phyloP scores from a whole-genome alignment of 2,797 vertebrate species.

The Sebastes melanostomus region DNA sequence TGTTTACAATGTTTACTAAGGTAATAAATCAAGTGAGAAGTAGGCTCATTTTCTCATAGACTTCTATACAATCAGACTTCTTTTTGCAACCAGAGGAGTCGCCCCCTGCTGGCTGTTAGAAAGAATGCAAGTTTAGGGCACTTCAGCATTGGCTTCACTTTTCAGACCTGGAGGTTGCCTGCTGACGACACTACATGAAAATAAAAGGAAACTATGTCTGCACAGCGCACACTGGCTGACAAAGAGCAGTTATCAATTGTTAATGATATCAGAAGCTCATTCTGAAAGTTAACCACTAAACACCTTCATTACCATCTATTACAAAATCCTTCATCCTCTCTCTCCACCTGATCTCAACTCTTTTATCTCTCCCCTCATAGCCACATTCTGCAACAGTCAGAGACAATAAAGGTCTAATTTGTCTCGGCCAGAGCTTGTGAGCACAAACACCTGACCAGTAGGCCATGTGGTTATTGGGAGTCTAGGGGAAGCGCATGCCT shows the following conservation, averaged over 20 bases:
- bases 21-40: too few relatives aligned
- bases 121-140: too few relatives aligned
- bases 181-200: neutral
- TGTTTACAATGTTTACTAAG: too few relatives aligned
- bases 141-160: too few relatives aligned
- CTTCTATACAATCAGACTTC: too few relatives aligned
- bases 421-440: conserved; percentile 33
- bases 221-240: neutral
- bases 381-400: conserved; percentile 41
- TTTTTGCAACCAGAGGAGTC: too few relatives aligned
- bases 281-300: neutral
- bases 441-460: conserved; percentile 28
- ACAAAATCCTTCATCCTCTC: neutral
- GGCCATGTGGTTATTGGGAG: conserved; percentile 33
- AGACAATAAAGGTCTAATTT: conserved; percentile 59
- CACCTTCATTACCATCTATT: neutral
- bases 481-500: conserved; percentile 24
- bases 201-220: neutral
- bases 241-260: neutral
- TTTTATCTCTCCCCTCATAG: neutral
- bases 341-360: neutral
- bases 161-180: too few relatives aligned
- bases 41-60: too few relatives aligned
- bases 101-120: too few relatives aligned
- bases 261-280: neutral